phyloP scores from a whole-genome alignment of 1,140 invertebrate species.

The Cyphomyrmex costatus region DNA sequence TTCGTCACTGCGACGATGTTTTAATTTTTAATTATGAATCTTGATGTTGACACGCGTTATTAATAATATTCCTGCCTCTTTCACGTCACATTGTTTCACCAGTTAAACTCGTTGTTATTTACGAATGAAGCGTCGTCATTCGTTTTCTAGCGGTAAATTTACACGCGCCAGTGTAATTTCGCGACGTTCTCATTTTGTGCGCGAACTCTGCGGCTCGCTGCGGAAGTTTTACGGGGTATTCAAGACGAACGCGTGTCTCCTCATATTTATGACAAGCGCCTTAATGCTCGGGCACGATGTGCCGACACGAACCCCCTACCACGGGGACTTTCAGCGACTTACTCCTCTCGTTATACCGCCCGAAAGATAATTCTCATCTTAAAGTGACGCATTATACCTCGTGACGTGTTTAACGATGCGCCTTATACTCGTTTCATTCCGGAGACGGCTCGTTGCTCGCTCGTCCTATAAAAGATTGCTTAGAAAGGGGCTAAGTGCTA shows the following conservation, averaged over 20 bases:
- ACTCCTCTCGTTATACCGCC: conserved; percentile 60
- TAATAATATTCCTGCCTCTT: background rate
- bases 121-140: background rate
- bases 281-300: conserved; percentile 70
- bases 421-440: conserved; percentile 53
- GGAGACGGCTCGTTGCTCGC: conserved; percentile 34
- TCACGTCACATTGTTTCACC: background rate
- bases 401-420: conserved; percentile 61
- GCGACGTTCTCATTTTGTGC: conserved; percentile 38
- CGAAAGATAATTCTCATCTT: conserved; percentile 64
- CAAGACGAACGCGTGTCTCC: conserved; percentile 68
- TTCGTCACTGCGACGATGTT: background rate
- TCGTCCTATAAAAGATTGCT: conserved; percentile 40
- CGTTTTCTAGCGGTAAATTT: conserved; percentile 25
- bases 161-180: conserved; percentile 4
- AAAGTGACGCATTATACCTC: conserved; percentile 58
- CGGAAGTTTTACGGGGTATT: conserved; percentile 63
- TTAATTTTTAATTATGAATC: background rate
- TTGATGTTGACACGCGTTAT: background rate
- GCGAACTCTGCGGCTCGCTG: conserved; percentile 19
- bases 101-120: background rate
- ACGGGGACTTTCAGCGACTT: conserved; percentile 53
- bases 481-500: conserved; percentile 17
- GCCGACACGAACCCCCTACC: conserved; percentile 62
- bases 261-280: conserved; percentile 74